Conservation (phyloP, 2,113 vertebrate species). For the Chrysemys picta region DNA sequence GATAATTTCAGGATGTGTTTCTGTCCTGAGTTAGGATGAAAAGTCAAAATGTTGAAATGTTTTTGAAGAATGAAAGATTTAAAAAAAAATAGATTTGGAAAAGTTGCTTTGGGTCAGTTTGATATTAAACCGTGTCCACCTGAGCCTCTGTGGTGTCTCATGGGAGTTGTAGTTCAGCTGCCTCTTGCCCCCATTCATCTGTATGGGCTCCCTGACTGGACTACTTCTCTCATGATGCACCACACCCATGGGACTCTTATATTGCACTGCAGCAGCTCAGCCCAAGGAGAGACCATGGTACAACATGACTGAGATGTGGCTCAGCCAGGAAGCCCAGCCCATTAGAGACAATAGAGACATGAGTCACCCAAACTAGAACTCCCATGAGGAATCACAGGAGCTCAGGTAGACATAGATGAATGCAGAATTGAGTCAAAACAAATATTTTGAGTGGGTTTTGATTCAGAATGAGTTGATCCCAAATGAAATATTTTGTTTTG, state of each 20-base stretch:
- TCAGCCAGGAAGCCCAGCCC: neutral
- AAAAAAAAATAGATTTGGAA: neutral
- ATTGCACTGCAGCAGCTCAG: neutral
- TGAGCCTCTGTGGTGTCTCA: neutral
- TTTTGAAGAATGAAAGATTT: neutral
- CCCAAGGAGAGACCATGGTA: neutral
- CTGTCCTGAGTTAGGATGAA: neutral
- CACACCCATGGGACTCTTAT: neutral
- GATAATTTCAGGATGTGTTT: slow-evolving; percentile 7
- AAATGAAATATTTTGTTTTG: neutral
- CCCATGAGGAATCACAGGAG: neutral
- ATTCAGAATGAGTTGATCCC: neutral
- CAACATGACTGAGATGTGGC: neutral
- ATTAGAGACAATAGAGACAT: neutral
- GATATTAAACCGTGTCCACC: neutral
- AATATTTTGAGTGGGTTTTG: neutral
- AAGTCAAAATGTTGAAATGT: neutral
- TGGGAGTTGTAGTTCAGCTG: neutral
- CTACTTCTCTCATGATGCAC: neutral
- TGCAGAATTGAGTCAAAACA: neutral
- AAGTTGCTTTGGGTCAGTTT: fast-evolving
- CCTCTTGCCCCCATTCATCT: neutral
- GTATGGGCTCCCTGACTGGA: neutral
- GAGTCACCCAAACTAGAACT: neutral
- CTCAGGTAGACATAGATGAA: neutral